Evolutionary conservation across 2,888 invertebrate species (phyloP), one percentile per base, ranked within the genome.

Genomic region (Eupithecia vulgata): DNA sequence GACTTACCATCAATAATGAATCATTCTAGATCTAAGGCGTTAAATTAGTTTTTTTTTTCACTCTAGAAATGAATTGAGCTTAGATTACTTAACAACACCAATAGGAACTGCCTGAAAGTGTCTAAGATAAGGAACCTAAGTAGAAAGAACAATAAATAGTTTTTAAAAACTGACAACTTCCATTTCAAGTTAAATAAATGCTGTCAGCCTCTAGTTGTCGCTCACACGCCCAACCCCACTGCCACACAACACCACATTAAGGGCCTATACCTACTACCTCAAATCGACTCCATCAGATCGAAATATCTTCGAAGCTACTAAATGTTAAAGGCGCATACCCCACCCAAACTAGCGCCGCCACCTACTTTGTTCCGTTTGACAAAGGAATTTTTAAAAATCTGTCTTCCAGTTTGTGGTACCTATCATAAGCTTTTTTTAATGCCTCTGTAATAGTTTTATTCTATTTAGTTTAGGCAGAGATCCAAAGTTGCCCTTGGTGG

Each of bases 1-100:
- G 57, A 45, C 57, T n/a, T 25, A 25, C 25, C 57, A 57, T 25
- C 57, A 59, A 67, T 52, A 48, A 13, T 45, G n/a, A 68, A 62
- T 12, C 65, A 65, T 21, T 25, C n/a, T 62, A n/a, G 52, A 57
- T 30, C 59, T 48, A 65, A 8, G 59, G 0, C 7, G 17, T 17
- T 15, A 59, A 6, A 15, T 34, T n/a, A n/a, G n/a, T n/a, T n/a
- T n/a, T 34, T 34, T 30, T 30, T 61, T n/a, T 7, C 48, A 52
- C 0, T 52, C 3, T 21, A 3, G 21, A 52, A 21, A 52, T n/a
- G 8, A 17, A 34, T 34, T 34, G 17, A 25, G 59, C 30, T 30
- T 59, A 59, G 30, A 30, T 59, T 13, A 13, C 59, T 6, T 59
- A 2, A 59, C 15, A 48, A 48, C 59, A 59, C 21, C 25, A 59